These are phyloP conservation scores for Chinchilla lanigera DNA, from an alignment of 2,113 vertebrate genomes.

Conservation along the genomic window DNA sequence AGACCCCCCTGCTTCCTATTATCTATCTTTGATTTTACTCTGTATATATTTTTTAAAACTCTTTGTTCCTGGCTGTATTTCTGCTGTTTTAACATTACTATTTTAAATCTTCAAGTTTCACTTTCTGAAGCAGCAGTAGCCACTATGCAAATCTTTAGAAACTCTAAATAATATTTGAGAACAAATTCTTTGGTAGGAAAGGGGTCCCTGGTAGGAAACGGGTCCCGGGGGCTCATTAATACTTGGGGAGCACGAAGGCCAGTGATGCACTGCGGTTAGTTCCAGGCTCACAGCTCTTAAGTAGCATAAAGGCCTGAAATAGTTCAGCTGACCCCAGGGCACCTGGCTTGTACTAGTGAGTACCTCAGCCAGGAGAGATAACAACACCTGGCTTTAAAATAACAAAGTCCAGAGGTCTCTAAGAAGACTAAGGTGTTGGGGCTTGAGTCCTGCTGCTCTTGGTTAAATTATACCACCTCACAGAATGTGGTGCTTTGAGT, in stretches of 20 bases:
- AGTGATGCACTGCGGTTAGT: conserved; percentile 4
- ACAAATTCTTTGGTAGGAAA: not conserved
- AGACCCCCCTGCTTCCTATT: not conserved
- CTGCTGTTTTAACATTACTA: not conserved
- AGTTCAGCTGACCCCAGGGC: conserved; percentile 16
- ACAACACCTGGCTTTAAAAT: conserved; percentile 46
- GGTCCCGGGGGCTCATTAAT: not conserved
- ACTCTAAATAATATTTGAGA: conserved; percentile 25
- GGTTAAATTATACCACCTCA: conserved; percentile 64
- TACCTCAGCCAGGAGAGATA: conserved; percentile 27
- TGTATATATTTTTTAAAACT: not conserved
- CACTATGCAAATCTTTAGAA: conserved; percentile 1
- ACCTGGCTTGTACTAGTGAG: not conserved
- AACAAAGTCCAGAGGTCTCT: conserved; percentile 40
- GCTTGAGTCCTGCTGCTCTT: conserved; percentile 62
- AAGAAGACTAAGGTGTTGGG: not conserved
- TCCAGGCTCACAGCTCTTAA: not conserved
- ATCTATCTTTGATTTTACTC: not conserved
- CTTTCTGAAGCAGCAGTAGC: not conserved
- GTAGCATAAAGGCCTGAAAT: conserved; percentile 22
- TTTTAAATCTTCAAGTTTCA: not conserved
- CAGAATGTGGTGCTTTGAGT: conserved; percentile 44
- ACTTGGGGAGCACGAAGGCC: not conserved
- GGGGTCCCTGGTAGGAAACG: not conserved
- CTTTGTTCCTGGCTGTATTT: not conserved